phyloP scores from a whole-genome alignment of 2,888 invertebrate species.

The Camptogramma bilineatum region DNA sequence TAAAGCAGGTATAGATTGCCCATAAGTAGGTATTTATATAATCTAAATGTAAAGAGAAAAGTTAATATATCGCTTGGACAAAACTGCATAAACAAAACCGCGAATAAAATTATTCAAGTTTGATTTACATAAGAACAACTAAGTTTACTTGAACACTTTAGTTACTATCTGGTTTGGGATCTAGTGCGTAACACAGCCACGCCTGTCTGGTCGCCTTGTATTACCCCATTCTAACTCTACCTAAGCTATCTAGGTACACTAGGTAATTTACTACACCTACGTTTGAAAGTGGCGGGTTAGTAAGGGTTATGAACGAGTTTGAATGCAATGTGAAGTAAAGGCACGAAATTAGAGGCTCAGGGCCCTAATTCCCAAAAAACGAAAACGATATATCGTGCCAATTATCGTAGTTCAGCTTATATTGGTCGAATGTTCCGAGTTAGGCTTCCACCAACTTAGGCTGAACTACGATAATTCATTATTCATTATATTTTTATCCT shows the following conservation, averaged over 20 bases:
- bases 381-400: no score
- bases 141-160: constrained; percentile 15
- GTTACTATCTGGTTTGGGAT: constrained; percentile 18
- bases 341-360: constrained; percentile 18
- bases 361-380: no score
- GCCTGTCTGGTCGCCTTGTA: constrained; percentile 33
- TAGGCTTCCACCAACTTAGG: no score
- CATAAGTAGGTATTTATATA: no score
- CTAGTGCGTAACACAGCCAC: constrained; percentile 42
- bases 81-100: not conserved
- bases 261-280: constrained; percentile 19
- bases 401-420: no score
- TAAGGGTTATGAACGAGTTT: constrained; percentile 24
- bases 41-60: no score
- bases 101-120: not conserved
- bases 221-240: constrained; percentile 38
- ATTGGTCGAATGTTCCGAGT: no score
- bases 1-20: no score
- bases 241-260: not conserved
- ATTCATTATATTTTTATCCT: no score
- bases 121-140: constrained; percentile 3
- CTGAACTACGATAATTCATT: no score
- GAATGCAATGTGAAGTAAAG: constrained; percentile 19
- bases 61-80: no score
- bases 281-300: constrained; percentile 16